Conservation (phyloP, 2,888 invertebrate species). For the Idaea straminata region DNA sequence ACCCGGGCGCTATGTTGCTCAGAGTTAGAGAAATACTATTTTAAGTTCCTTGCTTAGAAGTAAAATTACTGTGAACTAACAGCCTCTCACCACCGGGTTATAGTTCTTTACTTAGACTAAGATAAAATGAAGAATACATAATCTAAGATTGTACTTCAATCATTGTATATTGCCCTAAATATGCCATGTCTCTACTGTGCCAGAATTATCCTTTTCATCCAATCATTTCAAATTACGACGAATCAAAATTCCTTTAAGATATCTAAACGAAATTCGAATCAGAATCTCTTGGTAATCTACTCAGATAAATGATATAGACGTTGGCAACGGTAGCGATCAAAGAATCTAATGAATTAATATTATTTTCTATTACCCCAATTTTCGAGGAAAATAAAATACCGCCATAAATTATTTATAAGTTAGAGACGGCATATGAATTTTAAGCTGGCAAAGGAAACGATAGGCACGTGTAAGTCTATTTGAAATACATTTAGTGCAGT, state of each 20-base stretch:
- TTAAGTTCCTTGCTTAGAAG: too few relatives aligned
- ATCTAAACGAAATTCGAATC: not conserved
- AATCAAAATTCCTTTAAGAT: not conserved
- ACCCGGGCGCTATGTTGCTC: too few relatives aligned
- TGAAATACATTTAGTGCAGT: not conserved
- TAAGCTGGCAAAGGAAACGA: not conserved
- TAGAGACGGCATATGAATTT: not conserved
- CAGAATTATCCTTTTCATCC: not conserved
- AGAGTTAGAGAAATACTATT: too few relatives aligned
- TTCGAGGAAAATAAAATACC: slow-evolving; percentile 3
- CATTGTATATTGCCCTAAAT: too few relatives aligned
- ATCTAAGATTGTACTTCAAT: too few relatives aligned
- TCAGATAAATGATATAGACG: not conserved
- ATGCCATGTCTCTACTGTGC: too few relatives aligned
- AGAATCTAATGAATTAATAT: slow-evolving; percentile 6
- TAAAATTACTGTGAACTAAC: too few relatives aligned
- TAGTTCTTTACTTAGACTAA: too few relatives aligned
- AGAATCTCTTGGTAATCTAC: not conserved
- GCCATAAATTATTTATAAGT: slow-evolving; percentile 10
- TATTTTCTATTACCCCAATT: slow-evolving; percentile 4
- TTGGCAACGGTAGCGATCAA: slow-evolving; percentile 5
- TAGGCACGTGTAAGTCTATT: not conserved
- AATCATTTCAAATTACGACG: not conserved
- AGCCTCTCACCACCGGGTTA: too few relatives aligned
- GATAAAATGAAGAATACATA: too few relatives aligned